phyloP scores from a whole-genome alignment of 2,113 vertebrate species.

The Paramisgurnus dabryanus region DNA sequence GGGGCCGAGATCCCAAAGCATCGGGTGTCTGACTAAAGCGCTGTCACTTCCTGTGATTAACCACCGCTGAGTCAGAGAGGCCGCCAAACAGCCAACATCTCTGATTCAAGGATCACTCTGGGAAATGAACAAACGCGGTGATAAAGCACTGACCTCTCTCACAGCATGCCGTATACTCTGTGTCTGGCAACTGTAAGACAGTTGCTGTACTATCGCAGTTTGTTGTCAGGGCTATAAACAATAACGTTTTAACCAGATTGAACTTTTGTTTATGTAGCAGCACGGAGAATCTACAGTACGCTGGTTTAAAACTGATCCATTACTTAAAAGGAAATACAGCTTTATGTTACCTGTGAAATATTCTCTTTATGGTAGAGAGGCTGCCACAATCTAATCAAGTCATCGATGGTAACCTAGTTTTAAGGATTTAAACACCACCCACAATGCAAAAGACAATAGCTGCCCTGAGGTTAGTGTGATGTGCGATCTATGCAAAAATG shows the following conservation, averaged over 20 bases:
- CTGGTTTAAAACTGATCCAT: background rate
- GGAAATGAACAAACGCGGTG: conserved; percentile 61
- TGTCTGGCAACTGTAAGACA: conserved; percentile 38
- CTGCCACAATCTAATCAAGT: conserved; percentile 40
- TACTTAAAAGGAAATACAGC: background rate
- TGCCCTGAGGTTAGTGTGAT: conserved; percentile 38
- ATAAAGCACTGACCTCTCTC: conserved; percentile 63
- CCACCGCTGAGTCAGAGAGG: conserved; percentile 58
- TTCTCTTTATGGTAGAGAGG: conserved; percentile 19
- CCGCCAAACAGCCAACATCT: conserved; percentile 51
- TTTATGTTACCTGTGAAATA: conserved; percentile 34
- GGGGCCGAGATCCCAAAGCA: background rate
- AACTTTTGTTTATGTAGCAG: background rate
- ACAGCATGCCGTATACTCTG: conserved; percentile 33
- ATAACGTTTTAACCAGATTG: background rate
- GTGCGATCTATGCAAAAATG: conserved; percentile 22
- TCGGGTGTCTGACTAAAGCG: conserved; percentile 13
- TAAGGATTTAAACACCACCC: conserved; percentile 45
- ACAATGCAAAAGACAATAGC: conserved; percentile 54
- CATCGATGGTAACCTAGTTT: conserved; percentile 56
- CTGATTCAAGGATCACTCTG: conserved; percentile 62
- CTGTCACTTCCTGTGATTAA: conserved; percentile 65
- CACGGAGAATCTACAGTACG: background rate
- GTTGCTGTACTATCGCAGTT: background rate
- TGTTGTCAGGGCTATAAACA: conserved; percentile 36